Evolutionary conservation across 2,113 vertebrate genomes (phyloP).

Genomic region (Oryzias curvinotus): DNA sequence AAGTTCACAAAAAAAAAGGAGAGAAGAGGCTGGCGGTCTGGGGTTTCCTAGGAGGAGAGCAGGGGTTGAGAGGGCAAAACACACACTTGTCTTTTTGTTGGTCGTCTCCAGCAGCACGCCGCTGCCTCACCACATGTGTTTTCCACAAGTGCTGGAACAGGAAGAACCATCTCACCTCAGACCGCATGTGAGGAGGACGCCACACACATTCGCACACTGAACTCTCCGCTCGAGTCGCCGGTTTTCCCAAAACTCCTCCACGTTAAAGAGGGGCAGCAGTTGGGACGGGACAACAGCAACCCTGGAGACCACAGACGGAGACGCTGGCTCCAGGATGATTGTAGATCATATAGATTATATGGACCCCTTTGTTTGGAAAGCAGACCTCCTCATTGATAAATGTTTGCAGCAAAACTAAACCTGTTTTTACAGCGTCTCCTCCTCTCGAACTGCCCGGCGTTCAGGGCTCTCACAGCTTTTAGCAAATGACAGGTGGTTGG

Average conservation of each 20-base stretch:
- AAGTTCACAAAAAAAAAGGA: conserved; percentile 6
- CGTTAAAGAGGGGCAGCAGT: too few relatives aligned
- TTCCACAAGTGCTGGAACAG: conserved; percentile 5
- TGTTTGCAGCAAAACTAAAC: too few relatives aligned
- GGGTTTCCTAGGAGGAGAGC: conserved; percentile 38
- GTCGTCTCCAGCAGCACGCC: not conserved
- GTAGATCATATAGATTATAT: too few relatives aligned
- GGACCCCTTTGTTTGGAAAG: too few relatives aligned
- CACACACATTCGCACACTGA: not conserved
- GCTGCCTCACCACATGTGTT: not conserved
- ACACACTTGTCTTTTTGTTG: not conserved
- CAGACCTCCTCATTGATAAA: too few relatives aligned
- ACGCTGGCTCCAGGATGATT: too few relatives aligned
- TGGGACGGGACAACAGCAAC: too few relatives aligned
- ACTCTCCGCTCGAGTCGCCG: not conserved
- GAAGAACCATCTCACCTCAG: conserved; percentile 15
- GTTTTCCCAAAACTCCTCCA: not conserved
- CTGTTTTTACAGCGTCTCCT: conserved; percentile 2
- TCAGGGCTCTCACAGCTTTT: not conserved
- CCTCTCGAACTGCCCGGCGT: conserved; percentile 8
- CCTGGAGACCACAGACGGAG: too few relatives aligned
- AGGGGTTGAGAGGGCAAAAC: conserved; percentile 33
- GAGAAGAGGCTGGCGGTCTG: conserved; percentile 30
- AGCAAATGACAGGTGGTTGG: conserved; percentile 14
- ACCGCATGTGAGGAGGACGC: conserved; percentile 10